These are phyloP conservation scores for Callochromis pleurospilus DNA, from an alignment of 2,113 vertebrate species.

Conservation along the genomic window DNA sequence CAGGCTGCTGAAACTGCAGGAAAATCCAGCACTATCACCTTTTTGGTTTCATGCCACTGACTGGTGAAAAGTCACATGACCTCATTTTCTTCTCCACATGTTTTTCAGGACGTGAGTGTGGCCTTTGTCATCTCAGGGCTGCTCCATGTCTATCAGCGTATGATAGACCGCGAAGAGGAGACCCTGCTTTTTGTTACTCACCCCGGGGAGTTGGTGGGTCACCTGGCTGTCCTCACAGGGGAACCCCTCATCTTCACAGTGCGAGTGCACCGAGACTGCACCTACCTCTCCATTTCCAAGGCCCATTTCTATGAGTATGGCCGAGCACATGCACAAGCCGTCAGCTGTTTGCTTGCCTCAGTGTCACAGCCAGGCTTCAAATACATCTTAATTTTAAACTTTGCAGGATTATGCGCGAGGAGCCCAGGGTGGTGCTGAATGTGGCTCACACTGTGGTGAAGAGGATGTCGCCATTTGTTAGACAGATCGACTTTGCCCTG, in stretches of 20 bases:
- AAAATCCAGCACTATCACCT: not conserved
- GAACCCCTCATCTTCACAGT: constrained; percentile 93
- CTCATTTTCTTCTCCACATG: not conserved
- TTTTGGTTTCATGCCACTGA: not conserved
- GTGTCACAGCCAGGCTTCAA: not conserved
- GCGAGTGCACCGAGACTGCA: constrained; percentile 85
- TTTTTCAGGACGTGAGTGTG: constrained; percentile 81
- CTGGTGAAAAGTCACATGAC: not conserved
- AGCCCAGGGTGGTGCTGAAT: constrained; percentile 82
- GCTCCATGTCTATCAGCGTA: constrained; percentile 87
- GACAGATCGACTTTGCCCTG: constrained; percentile 92
- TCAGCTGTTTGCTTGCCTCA: not conserved
- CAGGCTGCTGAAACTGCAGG: not conserved
- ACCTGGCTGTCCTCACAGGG: constrained; percentile 89
- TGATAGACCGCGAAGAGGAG: constrained; percentile 87
- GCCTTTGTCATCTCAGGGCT: constrained; percentile 87
- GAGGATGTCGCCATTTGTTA: constrained; percentile 87
- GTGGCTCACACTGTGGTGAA: constrained; percentile 87
- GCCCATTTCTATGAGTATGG: constrained; percentile 93
- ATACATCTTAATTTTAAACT: not conserved
- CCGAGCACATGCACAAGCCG: not conserved
- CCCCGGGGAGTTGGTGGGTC: constrained; percentile 90
- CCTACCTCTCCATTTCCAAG: constrained; percentile 90
- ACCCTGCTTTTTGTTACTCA: constrained; percentile 86
- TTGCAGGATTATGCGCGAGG: constrained; percentile 86